A percentile compares a stretch with the other conserved stretches of the same genome.
Conservation (phyloP, 2,797 vertebrate genomes). For the Miichthys miiuy region DNA sequence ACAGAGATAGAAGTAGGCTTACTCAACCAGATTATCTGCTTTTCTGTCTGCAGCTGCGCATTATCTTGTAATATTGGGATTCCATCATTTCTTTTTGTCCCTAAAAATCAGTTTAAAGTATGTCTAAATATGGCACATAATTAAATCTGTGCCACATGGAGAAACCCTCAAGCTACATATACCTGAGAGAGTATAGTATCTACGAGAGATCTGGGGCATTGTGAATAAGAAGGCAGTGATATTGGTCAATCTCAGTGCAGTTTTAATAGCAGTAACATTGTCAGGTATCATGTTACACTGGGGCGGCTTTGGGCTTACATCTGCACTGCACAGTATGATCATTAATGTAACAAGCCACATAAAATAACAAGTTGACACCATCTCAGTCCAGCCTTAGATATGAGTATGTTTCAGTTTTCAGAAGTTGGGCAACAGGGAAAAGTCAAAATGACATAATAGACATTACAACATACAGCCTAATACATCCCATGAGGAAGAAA, state of each 20-base stretch:
- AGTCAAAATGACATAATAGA: conserved; percentile 49
- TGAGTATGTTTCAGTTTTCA: conserved; percentile 31
- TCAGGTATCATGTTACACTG: conserved; percentile 6
- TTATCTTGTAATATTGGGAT: conserved; percentile 62
- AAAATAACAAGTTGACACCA: conserved; percentile 21
- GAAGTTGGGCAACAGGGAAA: conserved; percentile 26
- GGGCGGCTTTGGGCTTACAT: conserved; percentile 29
- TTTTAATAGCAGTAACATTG: conserved; percentile 26
- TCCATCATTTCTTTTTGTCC: conserved; percentile 65
- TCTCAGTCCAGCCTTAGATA: conserved; percentile 12
- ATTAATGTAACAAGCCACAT: conserved; percentile 33
- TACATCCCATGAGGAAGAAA: conserved; percentile 48
- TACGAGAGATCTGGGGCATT: conserved; percentile 72
- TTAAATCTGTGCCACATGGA: conserved; percentile 76
- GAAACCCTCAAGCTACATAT: conserved; percentile 64
- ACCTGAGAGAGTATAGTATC: conserved; percentile 69
- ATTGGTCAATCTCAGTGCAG: conserved; percentile 54
- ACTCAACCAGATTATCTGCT: conserved; percentile 69
- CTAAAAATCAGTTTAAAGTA: conserved; percentile 73
- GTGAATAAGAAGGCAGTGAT: conserved; percentile 46
- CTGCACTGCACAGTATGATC: conserved; percentile 14
- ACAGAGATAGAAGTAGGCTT: conserved; percentile 56
- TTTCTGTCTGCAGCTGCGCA: conserved; percentile 55
- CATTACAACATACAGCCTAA: conserved; percentile 35
- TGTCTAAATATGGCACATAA: conserved; percentile 81